Percentiles rank a stretch among this genome's conserved stretches.
Conservation (phyloP, 2,888 invertebrate species). For the Cryptocephalus moraei region DNA sequence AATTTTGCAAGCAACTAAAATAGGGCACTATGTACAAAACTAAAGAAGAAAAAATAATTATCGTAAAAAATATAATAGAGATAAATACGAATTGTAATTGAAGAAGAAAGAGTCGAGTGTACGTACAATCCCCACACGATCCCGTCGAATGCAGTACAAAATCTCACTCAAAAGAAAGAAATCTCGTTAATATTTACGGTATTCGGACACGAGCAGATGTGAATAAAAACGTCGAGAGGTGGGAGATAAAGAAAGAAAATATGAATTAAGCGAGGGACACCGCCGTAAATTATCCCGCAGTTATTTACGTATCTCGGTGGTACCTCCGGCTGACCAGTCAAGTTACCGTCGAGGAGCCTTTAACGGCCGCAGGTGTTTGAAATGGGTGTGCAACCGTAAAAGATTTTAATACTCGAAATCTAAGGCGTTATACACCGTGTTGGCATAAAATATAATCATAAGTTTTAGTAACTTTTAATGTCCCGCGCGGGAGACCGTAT, state of each 20-base stretch:
- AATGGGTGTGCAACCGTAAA: slow-evolving; percentile 26
- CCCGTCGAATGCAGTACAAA: too few relatives aligned
- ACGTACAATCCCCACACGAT: too few relatives aligned
- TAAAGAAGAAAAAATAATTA: slow-evolving; percentile 1
- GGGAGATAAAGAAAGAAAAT: slow-evolving; percentile 15
- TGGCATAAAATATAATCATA: slow-evolving; percentile 31
- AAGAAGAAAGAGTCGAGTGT: slow-evolving; percentile 4
- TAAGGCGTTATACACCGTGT: slow-evolving; percentile 26
- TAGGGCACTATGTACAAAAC: background rate
- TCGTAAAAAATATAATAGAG: background rate
- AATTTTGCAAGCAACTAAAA: slow-evolving; percentile 4
- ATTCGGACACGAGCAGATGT: too few relatives aligned
- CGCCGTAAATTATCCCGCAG: slow-evolving; percentile 23
- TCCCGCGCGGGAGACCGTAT: slow-evolving; percentile 17
- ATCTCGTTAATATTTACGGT: too few relatives aligned
- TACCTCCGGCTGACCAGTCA: slow-evolving; percentile 22
- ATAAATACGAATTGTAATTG: background rate
- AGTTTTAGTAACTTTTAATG: slow-evolving; percentile 23
- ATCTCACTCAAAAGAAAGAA: too few relatives aligned
- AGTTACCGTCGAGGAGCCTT: slow-evolving; percentile 23
- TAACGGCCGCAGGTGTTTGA: slow-evolving; percentile 28
- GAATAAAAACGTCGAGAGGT: too few relatives aligned
- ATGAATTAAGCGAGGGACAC: slow-evolving; percentile 30
- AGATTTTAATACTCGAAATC: slow-evolving; percentile 27
- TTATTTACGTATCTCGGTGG: slow-evolving; percentile 21